These are phyloP conservation scores for Protaetia brevitarsis DNA, from an alignment of 1,140 invertebrate species.

Conservation along the genomic window DNA sequence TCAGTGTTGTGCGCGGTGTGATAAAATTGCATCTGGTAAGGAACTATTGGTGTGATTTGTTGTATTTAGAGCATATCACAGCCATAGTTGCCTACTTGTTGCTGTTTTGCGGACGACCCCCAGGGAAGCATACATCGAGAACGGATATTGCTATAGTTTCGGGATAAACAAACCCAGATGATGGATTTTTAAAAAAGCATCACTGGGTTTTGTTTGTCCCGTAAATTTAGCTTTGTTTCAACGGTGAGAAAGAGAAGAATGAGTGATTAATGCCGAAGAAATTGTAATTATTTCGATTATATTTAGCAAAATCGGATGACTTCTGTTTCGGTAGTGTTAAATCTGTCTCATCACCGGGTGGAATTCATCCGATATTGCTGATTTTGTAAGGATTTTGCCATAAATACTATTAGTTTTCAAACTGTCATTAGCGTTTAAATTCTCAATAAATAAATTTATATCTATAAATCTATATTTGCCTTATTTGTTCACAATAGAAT, in stretches of 20 bases:
- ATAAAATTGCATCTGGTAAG: constrained; percentile 39
- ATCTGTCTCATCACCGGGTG: constrained; percentile 38
- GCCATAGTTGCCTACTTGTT: constrained; percentile 51
- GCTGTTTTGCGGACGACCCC: not conserved
- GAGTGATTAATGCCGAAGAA: constrained; percentile 9
- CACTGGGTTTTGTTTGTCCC: constrained; percentile 63
- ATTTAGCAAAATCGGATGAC: constrained; percentile 27
- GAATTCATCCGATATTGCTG: constrained; percentile 31
- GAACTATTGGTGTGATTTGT: constrained; percentile 55
- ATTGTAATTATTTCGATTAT: not conserved
- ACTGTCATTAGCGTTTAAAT: no score
- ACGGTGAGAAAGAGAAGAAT: not conserved
- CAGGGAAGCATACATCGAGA: not conserved
- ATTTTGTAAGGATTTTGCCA: no score
- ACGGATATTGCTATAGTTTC: constrained; percentile 27
- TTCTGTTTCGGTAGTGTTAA: constrained; percentile 27
- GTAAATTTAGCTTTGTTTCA: not conserved
- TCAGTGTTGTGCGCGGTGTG: no score
- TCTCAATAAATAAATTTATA: no score
- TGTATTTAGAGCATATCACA: constrained; percentile 53
- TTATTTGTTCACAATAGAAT: no score
- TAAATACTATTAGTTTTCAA: no score
- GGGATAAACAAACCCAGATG: constrained; percentile 55
- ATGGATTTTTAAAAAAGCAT: constrained; percentile 49
- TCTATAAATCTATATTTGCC: no score